Percentiles rank a stretch among this genome's conserved stretches.
phyloP scores from a whole-genome alignment of 1,140 invertebrate species.

The Leptinotarsa texana region DNA sequence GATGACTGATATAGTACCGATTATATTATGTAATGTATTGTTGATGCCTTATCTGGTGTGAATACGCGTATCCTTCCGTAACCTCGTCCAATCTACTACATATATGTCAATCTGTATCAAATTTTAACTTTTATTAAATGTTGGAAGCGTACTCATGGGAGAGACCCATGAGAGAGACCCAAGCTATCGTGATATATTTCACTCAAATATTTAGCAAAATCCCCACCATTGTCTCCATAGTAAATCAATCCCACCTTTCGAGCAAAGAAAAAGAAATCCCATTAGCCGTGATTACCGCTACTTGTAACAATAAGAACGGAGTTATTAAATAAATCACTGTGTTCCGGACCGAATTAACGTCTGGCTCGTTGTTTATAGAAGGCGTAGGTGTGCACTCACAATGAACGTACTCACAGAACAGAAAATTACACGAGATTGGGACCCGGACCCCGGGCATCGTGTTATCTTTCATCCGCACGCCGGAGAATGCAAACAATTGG shows the following conservation, averaged over 20 bases:
- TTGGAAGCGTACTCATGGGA: too few relatives aligned
- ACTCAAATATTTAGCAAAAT: too few relatives aligned
- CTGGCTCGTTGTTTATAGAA: slow-evolving; percentile 44
- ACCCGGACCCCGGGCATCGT: background rate
- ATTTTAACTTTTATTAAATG: too few relatives aligned
- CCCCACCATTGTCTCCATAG: too few relatives aligned
- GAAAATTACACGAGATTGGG: slow-evolving; percentile 41
- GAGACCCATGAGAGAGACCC: too few relatives aligned
- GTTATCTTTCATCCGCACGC: slow-evolving; percentile 28
- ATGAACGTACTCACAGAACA: slow-evolving; percentile 40
- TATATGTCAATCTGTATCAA: too few relatives aligned
- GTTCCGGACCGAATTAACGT: slow-evolving; percentile 49
- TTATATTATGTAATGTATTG: too few relatives aligned
- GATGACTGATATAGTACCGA: too few relatives aligned
- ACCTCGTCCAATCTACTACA: too few relatives aligned
- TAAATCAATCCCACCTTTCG: background rate
- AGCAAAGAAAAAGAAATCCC: slow-evolving; percentile 23
- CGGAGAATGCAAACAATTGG: slow-evolving; percentile 30
- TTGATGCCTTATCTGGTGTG: too few relatives aligned
- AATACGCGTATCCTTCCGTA: too few relatives aligned
- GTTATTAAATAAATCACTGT: slow-evolving; percentile 51
- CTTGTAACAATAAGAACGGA: slow-evolving; percentile 48
- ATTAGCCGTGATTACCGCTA: slow-evolving; percentile 42
- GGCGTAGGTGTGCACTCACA: slow-evolving; percentile 46
- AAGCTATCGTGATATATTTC: too few relatives aligned